Evolutionary conservation across 30 jellyfish, hydroid and myxozoan species (phyloP).

Genomic region (Nemopilema nomurai): DNA sequence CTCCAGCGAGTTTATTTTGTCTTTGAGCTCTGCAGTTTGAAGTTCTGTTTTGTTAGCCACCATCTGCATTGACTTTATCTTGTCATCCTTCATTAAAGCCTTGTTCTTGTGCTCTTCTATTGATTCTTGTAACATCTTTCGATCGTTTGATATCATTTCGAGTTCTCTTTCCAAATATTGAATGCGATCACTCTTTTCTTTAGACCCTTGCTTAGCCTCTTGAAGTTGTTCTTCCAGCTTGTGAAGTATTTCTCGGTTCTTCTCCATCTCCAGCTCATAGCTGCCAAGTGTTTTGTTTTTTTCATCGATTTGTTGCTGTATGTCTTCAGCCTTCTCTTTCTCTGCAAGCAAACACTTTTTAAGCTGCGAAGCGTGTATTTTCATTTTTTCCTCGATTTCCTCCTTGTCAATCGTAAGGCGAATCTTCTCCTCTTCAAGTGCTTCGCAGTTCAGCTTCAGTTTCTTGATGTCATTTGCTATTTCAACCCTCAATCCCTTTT

Average conservation of each 20-base stretch:
- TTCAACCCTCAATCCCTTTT: constrained; percentile 3
- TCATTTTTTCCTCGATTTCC: background rate
- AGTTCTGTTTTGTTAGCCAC: background rate
- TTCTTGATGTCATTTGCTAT: background rate
- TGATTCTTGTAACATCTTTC: background rate
- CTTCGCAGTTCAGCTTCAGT: constrained; percentile 1
- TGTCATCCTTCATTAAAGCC: background rate
- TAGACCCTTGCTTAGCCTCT: background rate
- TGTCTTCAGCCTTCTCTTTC: constrained; percentile 2
- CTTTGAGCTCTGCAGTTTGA: background rate
- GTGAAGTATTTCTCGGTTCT: background rate
- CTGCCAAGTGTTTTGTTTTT: background rate
- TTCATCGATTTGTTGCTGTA: background rate
- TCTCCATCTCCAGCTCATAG: constrained; percentile 2
- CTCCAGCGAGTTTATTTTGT: background rate
- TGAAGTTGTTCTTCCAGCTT: background rate
- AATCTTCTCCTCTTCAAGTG: background rate
- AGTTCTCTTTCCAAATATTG: constrained; percentile 3
- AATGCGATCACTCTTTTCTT: background rate
- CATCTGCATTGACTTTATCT: background rate
- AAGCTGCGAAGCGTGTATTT: background rate
- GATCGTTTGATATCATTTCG: background rate
- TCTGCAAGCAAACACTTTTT: background rate
- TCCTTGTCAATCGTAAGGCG: background rate
- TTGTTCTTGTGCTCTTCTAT: background rate